Conservation (phyloP, 2,113 vertebrate genomes). For the Archocentrus centrarchus region DNA sequence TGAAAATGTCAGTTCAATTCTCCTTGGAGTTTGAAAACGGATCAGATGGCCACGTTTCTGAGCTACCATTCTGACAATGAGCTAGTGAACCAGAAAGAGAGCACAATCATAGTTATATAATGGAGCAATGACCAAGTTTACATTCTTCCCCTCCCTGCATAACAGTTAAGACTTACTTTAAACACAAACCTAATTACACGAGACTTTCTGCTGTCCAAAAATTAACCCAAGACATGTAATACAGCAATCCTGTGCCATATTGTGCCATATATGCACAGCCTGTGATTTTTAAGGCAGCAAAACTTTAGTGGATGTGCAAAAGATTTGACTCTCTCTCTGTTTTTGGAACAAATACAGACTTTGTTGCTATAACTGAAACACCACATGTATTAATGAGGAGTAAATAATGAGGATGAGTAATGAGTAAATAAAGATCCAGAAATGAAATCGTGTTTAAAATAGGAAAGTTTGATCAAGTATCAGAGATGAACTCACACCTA, state of each 20-base stretch:
- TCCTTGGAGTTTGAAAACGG: constrained; percentile 25
- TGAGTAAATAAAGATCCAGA: not conserved
- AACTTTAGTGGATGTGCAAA: too few species aligned
- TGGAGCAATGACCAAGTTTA: not conserved
- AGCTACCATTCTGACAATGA: constrained; percentile 28
- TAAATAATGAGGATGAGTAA: not conserved
- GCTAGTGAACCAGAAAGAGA: constrained; percentile 51
- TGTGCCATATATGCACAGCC: not conserved
- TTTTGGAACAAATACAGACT: not conserved
- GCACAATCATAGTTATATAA: constrained; percentile 60
- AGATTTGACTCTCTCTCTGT: not conserved
- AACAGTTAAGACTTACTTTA: constrained; percentile 3
- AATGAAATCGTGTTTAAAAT: constrained; percentile 15
- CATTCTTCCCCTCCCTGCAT: not conserved
- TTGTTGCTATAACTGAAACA: not conserved
- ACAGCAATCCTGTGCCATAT: not conserved
- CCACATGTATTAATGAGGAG: not conserved
- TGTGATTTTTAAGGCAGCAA: not conserved
- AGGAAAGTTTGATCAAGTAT: constrained; percentile 2
- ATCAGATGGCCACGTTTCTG: constrained; percentile 23
- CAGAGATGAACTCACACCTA: constrained; percentile 14
- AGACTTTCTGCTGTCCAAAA: not conserved
- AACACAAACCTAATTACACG: not conserved
- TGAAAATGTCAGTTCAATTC: constrained; percentile 44
- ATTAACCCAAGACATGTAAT: not conserved